These are phyloP conservation scores for Drosophila melanica DNA, from an alignment of 1,140 invertebrate genomes.

Conservation along the genomic window DNA sequence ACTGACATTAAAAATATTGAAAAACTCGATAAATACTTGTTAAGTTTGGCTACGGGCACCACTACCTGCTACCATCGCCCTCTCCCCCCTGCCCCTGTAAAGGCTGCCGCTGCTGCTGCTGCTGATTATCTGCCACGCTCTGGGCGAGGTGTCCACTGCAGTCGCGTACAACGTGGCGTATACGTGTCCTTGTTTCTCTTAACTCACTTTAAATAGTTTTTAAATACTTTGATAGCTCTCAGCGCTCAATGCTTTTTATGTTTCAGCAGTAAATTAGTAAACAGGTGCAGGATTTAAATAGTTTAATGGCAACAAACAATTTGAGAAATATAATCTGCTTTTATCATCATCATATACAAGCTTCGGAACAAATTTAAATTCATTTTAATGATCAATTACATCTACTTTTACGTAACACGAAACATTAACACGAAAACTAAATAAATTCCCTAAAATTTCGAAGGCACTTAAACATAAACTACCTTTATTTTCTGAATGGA, in stretches of 20 bases:
- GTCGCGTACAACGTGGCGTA: constrained; percentile 1
- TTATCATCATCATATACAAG: too few species aligned
- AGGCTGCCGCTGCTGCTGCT: constrained; percentile 3
- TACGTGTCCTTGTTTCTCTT: background rate
- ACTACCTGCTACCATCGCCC: background rate
- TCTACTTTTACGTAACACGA: background rate
- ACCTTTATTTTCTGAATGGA: constrained; percentile 5
- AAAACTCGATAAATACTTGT: constrained; percentile 81
- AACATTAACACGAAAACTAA: background rate
- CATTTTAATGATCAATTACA: too few species aligned
- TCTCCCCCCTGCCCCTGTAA: constrained; percentile 5
- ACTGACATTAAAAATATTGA: constrained; percentile 82
- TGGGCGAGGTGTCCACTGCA: background rate
- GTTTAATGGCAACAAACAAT: background rate
- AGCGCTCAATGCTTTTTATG: background rate
- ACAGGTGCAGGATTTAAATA: background rate
- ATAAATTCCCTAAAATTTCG: background rate
- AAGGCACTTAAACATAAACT: background rate
- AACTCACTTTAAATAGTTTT: background rate
- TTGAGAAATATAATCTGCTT: too few species aligned
- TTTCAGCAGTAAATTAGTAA: background rate
- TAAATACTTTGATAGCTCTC: background rate
- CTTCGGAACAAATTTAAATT: too few species aligned
- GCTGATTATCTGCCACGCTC: constrained; percentile 21
- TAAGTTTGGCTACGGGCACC: constrained; percentile 53